Evolutionary conservation across 2,888 invertebrate genomes (phyloP).

Genomic region (Cyaniris semiargus): DNA sequence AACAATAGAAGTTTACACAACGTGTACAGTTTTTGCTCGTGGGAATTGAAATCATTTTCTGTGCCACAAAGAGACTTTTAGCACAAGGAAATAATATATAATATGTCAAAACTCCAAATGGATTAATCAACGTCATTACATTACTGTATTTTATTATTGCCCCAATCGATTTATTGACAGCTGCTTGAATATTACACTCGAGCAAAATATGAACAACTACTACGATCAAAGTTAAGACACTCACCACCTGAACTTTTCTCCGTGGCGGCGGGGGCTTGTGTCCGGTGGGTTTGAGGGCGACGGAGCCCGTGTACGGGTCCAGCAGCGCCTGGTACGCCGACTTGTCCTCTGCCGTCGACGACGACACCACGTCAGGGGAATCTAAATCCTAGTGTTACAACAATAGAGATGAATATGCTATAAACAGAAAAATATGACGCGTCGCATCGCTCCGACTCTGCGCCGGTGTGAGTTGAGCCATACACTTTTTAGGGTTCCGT

Average conservation of each 20-base stretch:
- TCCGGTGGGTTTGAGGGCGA: conserved; percentile 59
- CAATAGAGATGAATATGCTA: too few species aligned
- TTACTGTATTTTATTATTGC: too few species aligned
- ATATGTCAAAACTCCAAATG: too few species aligned
- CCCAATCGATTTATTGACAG: too few species aligned
- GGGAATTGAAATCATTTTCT: background rate
- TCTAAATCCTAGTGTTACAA: conserved; percentile 53
- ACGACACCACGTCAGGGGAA: conserved; percentile 65
- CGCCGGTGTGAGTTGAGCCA: too few species aligned
- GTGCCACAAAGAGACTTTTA: background rate
- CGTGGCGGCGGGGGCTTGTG: conserved; percentile 49
- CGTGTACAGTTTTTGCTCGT: background rate
- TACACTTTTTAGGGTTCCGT: too few species aligned
- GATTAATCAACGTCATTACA: too few species aligned
- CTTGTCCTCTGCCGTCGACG: conserved; percentile 65
- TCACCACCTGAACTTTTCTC: conserved; percentile 63
- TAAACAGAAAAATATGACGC: too few species aligned
- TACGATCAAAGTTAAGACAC: too few species aligned
- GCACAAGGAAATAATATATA: background rate
- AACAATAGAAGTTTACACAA: background rate
- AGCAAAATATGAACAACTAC: too few species aligned
- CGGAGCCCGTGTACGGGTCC: conserved; percentile 71
- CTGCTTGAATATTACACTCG: too few species aligned
- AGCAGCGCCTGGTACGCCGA: conserved; percentile 68
- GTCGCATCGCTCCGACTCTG: too few species aligned